Conservation (phyloP, 1,140 invertebrate genomes). For the Micrasema longulum region DNA sequence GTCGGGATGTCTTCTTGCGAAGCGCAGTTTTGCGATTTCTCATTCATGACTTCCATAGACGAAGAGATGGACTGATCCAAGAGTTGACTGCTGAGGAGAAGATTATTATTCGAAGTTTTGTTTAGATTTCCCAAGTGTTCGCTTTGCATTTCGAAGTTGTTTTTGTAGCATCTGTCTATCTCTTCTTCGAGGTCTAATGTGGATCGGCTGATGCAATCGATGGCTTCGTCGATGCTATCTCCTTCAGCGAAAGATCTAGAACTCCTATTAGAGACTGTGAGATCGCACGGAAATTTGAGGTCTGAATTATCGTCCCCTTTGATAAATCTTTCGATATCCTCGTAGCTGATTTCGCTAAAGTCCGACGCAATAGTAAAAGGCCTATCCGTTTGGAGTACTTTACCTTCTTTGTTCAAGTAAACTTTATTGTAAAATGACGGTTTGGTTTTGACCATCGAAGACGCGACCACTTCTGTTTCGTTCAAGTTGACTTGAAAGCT, state of each 20-base stretch:
- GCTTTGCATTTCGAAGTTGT: slow-evolving; percentile 59
- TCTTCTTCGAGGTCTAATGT: slow-evolving; percentile 66
- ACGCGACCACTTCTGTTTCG: slow-evolving; percentile 59
- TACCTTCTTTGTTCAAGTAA: slow-evolving; percentile 68
- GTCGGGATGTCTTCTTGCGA: slow-evolving; percentile 59
- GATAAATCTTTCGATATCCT: slow-evolving; percentile 70
- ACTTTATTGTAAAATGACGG: slow-evolving; percentile 66
- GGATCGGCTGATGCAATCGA: slow-evolving; percentile 66
- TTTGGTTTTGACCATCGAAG: slow-evolving; percentile 64
- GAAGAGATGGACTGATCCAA: slow-evolving; percentile 63
- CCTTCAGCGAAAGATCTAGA: slow-evolving; percentile 38
- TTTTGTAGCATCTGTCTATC: slow-evolving; percentile 67
- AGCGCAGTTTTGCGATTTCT: slow-evolving; percentile 59
- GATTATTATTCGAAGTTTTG: slow-evolving; percentile 61
- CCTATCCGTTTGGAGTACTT: slow-evolving; percentile 65
- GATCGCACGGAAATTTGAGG: slow-evolving; percentile 65
- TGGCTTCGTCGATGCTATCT: slow-evolving; percentile 61
- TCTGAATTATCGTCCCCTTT: slow-evolving; percentile 65
- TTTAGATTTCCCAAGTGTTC: slow-evolving; percentile 57
- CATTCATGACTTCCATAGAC: slow-evolving; percentile 63
- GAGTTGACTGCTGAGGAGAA: slow-evolving; percentile 54
- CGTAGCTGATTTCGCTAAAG: slow-evolving; percentile 70
- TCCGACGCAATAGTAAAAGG: slow-evolving; percentile 82
- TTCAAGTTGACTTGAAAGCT: slow-evolving; percentile 76
- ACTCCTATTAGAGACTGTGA: slow-evolving; percentile 38